Conservation (phyloP, 1,140 invertebrate genomes). For the Carposina sasakii region DNA sequence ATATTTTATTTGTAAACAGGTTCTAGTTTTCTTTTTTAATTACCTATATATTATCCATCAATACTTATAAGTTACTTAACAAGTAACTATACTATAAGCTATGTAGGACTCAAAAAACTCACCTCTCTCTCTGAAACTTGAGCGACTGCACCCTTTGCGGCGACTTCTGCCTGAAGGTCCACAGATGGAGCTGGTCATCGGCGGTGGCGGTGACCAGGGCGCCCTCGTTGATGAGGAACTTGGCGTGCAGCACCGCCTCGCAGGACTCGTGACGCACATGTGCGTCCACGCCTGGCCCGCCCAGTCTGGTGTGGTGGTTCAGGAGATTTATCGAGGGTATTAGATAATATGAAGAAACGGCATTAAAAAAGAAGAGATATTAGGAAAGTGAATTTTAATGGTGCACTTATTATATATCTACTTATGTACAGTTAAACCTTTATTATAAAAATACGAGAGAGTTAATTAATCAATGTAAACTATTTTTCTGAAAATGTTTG, state of each 20-base stretch:
- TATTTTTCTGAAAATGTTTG: too few species aligned
- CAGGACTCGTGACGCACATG: constrained; percentile 88
- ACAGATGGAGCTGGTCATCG: constrained; percentile 96
- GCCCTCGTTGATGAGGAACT: constrained; percentile 97
- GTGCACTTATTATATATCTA: background rate
- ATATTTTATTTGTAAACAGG: too few species aligned
- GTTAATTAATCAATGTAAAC: too few species aligned
- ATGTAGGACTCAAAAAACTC: too few species aligned
- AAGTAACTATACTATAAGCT: too few species aligned
- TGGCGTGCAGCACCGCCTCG: constrained; percentile 88
- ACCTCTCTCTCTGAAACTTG: constrained; percentile 98
- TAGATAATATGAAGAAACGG: too few species aligned
- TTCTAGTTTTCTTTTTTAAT: too few species aligned
- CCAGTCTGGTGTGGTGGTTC: constrained; percentile 78
- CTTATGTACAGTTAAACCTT: too few species aligned
- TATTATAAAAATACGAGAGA: too few species aligned
- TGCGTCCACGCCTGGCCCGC: constrained; percentile 94
- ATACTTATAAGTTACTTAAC: too few species aligned
- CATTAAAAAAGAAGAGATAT: too few species aligned
- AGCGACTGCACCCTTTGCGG: constrained; percentile 96
- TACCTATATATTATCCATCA: too few species aligned
- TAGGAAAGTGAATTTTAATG: background rate
- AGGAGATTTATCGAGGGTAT: constrained; percentile 40
- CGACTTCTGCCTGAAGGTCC: constrained; percentile 97
- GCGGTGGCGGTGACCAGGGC: constrained; percentile 94